Evolutionary conservation across 2,797 vertebrate genomes (phyloP).

Genomic region (Crax fasciolata): DNA sequence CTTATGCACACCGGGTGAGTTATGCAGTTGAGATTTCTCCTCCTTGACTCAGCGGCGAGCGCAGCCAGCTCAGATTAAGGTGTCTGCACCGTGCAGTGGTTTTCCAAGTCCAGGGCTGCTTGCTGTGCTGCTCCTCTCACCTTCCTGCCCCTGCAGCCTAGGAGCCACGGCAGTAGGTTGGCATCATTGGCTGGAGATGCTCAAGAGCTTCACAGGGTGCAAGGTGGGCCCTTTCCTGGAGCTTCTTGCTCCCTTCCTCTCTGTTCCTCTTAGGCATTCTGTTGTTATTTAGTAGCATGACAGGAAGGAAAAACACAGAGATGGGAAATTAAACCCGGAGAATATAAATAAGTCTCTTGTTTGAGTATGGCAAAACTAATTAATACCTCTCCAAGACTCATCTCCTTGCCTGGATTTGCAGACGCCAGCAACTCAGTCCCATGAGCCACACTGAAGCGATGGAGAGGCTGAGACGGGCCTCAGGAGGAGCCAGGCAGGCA

Average conservation of each 20-base stretch:
- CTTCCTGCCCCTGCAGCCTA: constrained; percentile 59
- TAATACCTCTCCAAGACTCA: constrained; percentile 70
- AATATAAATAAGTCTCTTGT: constrained; percentile 67
- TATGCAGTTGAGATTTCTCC: background rate
- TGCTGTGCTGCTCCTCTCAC: constrained; percentile 23
- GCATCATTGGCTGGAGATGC: constrained; percentile 40
- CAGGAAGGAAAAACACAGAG: constrained; percentile 56
- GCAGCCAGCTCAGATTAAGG: background rate
- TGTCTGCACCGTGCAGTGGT: background rate
- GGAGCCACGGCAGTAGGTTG: constrained; percentile 60
- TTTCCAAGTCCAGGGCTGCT: constrained; percentile 64
- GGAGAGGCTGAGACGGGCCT: background rate
- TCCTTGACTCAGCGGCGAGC: background rate
- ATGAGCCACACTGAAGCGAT: background rate
- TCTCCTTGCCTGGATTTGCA: constrained; percentile 51
- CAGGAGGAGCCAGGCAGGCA: background rate
- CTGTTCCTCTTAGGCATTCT: background rate
- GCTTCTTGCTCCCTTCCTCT: background rate
- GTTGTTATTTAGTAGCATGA: background rate
- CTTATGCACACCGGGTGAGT: background rate
- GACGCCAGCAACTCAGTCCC: background rate
- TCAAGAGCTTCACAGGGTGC: background rate
- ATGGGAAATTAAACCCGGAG: constrained; percentile 75
- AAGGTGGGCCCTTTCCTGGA: background rate
- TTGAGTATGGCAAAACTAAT: constrained; percentile 81